Conservation (phyloP, 2,797 vertebrate genomes). For the Amniataba percoides region DNA sequence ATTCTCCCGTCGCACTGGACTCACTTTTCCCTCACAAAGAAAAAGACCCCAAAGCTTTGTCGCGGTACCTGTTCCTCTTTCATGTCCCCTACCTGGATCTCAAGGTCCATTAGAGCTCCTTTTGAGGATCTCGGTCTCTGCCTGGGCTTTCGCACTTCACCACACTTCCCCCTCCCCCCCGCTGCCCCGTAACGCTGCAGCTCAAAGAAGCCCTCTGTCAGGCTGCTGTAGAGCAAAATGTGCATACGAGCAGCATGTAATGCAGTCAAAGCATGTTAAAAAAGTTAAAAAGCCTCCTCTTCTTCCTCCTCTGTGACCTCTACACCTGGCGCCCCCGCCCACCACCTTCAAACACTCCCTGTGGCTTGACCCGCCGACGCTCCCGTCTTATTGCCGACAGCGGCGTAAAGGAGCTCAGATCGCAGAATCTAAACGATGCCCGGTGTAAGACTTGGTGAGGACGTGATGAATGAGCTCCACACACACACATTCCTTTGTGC, state of each 20-base stretch:
- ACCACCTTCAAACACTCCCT: conserved; percentile 41
- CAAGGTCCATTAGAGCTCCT: conserved; percentile 63
- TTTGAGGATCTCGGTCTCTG: conserved; percentile 39
- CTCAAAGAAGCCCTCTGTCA: conserved; percentile 60
- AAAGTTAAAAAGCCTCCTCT: conserved; percentile 3
- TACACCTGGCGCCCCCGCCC: conserved; percentile 30
- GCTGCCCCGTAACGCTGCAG: conserved; percentile 17
- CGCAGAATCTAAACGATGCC: background rate
- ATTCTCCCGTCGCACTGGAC: background rate
- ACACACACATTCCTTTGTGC: conserved; percentile 45
- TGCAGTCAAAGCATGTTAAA: conserved; percentile 1
- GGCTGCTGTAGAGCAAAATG: background rate
- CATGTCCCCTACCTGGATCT: conserved; percentile 62
- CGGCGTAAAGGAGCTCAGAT: background rate
- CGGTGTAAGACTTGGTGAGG: conserved; percentile 22
- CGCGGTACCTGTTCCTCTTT: conserved; percentile 42
- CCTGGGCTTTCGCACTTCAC: conserved; percentile 46
- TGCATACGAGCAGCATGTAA: background rate
- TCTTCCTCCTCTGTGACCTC: conserved; percentile 33
- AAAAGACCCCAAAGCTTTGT: conserved; percentile 35
- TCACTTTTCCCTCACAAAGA: background rate
- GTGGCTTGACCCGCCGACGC: conserved; percentile 32
- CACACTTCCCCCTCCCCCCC: conserved; percentile 35
- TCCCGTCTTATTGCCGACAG: background rate
- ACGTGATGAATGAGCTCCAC: conserved; percentile 45